A percentile compares a stretch with the other conserved stretches of the same genome.
These are phyloP conservation scores for Malurus splendens DNA, from an alignment of 2,797 vertebrate species.

Conservation along the genomic window DNA sequence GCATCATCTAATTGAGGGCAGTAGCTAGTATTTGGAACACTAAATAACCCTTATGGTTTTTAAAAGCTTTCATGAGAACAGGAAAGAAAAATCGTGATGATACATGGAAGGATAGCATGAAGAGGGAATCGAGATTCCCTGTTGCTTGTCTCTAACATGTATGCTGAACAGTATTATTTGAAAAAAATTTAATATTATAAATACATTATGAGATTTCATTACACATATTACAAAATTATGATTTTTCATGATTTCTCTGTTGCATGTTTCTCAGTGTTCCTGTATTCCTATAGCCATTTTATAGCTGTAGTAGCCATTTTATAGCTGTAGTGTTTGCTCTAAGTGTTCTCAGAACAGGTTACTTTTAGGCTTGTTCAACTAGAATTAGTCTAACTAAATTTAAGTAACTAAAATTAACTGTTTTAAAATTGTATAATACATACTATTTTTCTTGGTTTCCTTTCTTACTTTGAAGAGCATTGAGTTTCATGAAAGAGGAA, in stretches of 20 bases:
- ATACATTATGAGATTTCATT: neutral
- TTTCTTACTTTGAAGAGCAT: conserved; percentile 79
- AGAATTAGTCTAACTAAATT: neutral
- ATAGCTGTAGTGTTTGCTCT: neutral
- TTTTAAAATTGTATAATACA: neutral
- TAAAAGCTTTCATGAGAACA: neutral
- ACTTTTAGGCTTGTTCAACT: neutral
- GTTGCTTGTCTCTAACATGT: neutral
- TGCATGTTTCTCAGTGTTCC: neutral
- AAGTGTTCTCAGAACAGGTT: neutral
- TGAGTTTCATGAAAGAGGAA: conserved; percentile 98
- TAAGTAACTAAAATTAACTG: neutral
- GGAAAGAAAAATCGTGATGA: neutral
- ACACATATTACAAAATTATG: neutral
- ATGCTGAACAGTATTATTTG: neutral
- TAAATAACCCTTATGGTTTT: neutral
- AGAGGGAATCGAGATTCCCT: neutral
- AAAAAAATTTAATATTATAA: neutral
- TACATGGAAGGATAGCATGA: neutral
- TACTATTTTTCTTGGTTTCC: conserved; percentile 7
- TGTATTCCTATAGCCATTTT: neutral
- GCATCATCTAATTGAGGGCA: neutral
- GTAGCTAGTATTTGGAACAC: neutral
- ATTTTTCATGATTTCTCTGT: neutral
- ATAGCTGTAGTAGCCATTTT: neutral